These are phyloP conservation scores for Labia minor DNA, from an alignment of 2,888 invertebrate species.

Conservation along the genomic window DNA sequence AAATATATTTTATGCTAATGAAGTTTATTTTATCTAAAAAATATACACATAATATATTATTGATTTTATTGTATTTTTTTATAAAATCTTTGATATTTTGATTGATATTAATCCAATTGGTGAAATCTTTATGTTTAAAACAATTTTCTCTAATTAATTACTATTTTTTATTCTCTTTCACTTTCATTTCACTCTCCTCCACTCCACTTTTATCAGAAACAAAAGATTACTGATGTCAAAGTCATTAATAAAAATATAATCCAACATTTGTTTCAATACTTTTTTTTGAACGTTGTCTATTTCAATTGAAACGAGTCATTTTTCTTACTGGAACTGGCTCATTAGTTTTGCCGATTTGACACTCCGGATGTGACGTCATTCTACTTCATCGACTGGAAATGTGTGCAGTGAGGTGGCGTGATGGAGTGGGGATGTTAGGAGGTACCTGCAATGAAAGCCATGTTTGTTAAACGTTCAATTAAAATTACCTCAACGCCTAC, in stretches of 20 bases:
- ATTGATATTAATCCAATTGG: no score
- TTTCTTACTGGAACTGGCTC: background rate
- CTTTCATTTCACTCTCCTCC: no score
- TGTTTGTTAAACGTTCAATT: background rate
- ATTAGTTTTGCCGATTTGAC: background rate
- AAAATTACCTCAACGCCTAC: background rate
- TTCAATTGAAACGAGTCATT: background rate
- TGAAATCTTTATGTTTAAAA: no score
- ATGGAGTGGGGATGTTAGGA: background rate
- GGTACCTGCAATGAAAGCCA: slow-evolving; percentile 5
- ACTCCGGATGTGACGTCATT: background rate
- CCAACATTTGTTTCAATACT: background rate
- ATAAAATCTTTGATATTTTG: no score
- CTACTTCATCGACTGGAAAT: background rate
- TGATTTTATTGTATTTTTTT: no score
- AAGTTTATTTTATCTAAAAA: no score
- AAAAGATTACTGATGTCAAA: no score
- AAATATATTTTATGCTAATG: no score
- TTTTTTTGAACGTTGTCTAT: background rate
- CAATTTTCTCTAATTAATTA: no score
- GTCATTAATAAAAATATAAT: slow-evolving; percentile 1
- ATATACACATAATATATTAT: no score
- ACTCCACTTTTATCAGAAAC: no score
- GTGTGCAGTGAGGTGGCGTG: background rate
- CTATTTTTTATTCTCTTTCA: no score